Base-by-base conservation (phyloP, 2,113 vertebrate genomes). In the Solenodon paradoxus region DNA sequence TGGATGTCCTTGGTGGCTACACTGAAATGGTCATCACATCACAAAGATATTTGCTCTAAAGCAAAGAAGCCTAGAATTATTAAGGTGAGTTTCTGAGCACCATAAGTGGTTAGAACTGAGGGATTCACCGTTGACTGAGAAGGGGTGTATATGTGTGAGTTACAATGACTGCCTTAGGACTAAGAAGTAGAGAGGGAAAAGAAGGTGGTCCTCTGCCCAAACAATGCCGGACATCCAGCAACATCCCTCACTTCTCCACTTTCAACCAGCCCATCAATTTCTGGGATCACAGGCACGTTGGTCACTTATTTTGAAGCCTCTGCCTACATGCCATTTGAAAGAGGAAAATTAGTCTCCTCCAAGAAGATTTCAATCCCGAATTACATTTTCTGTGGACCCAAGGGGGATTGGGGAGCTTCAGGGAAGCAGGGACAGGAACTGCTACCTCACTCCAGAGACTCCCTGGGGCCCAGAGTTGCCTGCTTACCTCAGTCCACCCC, bases 241-340 rank as follows among this genome's bases (percentile, higher is more conserved):
- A 69, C 2, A 9, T 49, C 32, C 19, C 13, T 87, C n/a, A 13
- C 11, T 57, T 91, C 30, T 22, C 40, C 42, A 38, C 8, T 75
- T 77, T 79, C 40, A 68, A 78, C 87, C 9, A 66, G 55, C 49
- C 77, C n/a, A 51, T 83, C 49, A 77, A 19, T 86, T 91, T 75
- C 22, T 2, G 3, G 59, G 68, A 89, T 96, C 59, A 79, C 19
- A 69, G 88, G 64, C 45, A 66, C 63, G n/a, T 26, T 49, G 45
- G 84, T 96, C 87, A 93, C 89, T 96, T 95, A 93, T 95, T 97
- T 92, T 94, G 81, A 96, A 69, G 69, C 95, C 91, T 92, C 86
- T 77, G 28, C 51, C 51, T 71, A 66, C 79, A 82, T 88, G 71
- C 68, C 83, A 81, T 72, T 94, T 92, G 22, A 94, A 7, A 88